Evolutionary conservation across 2,797 vertebrate genomes (phyloP).

Genomic region (Rhinella marina): DNA sequence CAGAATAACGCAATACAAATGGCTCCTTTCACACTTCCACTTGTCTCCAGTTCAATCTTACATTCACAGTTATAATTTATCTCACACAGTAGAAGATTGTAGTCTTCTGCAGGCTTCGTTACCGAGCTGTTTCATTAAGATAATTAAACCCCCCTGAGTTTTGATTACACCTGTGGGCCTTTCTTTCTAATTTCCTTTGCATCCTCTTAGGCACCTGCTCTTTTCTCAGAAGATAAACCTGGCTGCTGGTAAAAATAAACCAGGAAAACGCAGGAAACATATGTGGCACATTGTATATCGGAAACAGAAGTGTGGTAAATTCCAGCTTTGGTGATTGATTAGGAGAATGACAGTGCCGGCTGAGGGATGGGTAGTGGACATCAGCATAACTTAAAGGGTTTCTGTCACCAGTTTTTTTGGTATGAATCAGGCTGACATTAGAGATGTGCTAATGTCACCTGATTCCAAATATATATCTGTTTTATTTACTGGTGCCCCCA

Average conservation of each 20-base stretch:
- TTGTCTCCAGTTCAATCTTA: neutral
- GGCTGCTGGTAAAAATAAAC: slow-evolving; percentile 27
- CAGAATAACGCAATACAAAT: neutral
- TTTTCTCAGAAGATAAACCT: slow-evolving; percentile 7
- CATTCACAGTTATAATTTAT: slow-evolving; percentile 4
- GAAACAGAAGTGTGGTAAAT: neutral
- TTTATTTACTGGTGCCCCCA: no score
- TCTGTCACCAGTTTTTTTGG: no score
- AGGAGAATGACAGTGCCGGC: no score
- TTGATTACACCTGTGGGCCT: slow-evolving; percentile 25
- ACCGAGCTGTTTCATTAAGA: slow-evolving; percentile 12
- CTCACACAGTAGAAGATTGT: neutral
- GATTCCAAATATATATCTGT: no score
- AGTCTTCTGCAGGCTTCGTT: neutral
- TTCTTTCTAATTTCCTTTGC: neutral
- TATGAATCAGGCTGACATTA: no score
- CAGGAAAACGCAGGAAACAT: neutral
- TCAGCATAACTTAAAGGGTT: neutral
- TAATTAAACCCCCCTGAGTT: slow-evolving; percentile 34
- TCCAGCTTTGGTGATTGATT: neutral
- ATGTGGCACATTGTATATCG: neutral
- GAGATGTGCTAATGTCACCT: no score
- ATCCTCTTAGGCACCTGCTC: slow-evolving; percentile 20
- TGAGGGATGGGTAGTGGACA: neutral
- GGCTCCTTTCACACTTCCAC: neutral